A percentile compares a stretch with the other conserved stretches of the same genome.
These are phyloP conservation scores for Entomobrya proxima DNA, from an alignment of 2,888 invertebrate genomes.

Conservation along the genomic window DNA sequence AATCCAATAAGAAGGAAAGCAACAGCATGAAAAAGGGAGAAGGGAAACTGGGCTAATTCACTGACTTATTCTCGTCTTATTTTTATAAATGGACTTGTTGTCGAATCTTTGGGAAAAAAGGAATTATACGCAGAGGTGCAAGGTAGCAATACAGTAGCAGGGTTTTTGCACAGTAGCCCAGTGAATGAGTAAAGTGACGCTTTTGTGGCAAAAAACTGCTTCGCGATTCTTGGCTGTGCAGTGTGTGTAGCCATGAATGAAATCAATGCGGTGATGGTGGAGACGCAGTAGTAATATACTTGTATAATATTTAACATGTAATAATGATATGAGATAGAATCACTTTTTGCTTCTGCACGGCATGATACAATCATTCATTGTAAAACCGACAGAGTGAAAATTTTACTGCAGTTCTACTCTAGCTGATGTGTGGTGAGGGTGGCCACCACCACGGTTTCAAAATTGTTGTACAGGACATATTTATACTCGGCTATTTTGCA, in stretches of 20 bases:
- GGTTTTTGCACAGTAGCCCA: background rate
- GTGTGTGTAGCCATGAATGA: background rate
- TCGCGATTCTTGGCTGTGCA: no score
- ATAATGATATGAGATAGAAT: background rate
- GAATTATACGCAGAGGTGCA: background rate
- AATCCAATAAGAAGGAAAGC: background rate
- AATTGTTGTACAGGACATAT: slow-evolving; percentile 4
- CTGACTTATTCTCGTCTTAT: slow-evolving; percentile 2
- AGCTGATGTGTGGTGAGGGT: background rate
- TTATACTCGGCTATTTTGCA: slow-evolving; percentile 10
- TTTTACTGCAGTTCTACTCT: slow-evolving; percentile 1
- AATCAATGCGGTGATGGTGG: background rate
- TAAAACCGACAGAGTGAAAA: background rate
- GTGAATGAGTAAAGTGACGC: background rate
- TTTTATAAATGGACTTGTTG: slow-evolving; percentile 11
- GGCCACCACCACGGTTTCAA: slow-evolving; percentile 20
- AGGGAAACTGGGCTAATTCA: background rate
- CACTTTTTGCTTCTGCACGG: background rate
- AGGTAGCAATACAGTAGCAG: no score
- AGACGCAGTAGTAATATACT: background rate
- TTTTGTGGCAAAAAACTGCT: no score
- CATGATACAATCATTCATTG: slow-evolving; percentile 23
- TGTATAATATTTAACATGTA: background rate
- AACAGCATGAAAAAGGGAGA: background rate
- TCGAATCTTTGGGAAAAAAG: background rate